phyloP scores from a whole-genome alignment of 1,140 invertebrate genomes.

The Aplysia californica region DNA sequence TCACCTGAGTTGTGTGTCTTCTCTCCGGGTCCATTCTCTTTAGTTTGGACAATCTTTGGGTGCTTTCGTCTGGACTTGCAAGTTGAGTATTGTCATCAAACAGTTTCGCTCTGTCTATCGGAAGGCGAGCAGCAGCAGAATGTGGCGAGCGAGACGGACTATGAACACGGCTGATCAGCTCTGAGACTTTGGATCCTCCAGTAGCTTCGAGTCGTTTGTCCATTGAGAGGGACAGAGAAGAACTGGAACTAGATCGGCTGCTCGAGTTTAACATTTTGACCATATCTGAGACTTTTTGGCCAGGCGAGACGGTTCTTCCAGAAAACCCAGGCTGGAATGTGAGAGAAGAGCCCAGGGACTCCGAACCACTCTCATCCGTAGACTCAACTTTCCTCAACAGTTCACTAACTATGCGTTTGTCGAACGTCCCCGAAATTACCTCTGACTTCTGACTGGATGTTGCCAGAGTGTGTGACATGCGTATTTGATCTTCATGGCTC shows the following conservation, averaged over 20 bases:
- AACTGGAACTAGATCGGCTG: background rate
- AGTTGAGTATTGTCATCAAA: too few species aligned
- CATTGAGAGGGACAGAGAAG: background rate
- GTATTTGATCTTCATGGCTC: too few species aligned
- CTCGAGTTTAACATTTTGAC: background rate
- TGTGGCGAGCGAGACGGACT: too few species aligned
- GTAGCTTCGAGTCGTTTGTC: too few species aligned
- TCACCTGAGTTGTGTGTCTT: constrained; percentile 1
- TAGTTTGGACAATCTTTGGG: background rate
- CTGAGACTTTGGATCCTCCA: too few species aligned
- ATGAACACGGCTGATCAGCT: too few species aligned
- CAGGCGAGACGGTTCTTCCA: background rate
- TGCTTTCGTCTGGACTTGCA: too few species aligned
- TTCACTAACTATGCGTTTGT: background rate
- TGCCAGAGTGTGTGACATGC: background rate
- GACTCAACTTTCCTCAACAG: background rate
- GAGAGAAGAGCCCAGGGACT: background rate
- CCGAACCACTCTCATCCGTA: background rate
- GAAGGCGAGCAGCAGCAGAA: too few species aligned
- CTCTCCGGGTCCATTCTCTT: background rate
- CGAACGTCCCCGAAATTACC: background rate
- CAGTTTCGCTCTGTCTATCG: too few species aligned
- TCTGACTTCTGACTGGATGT: background rate
- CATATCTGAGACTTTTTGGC: background rate
- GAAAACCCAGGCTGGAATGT: background rate